Base-by-base conservation (phyloP, 2,888 invertebrate species). In the Brachyopa scutellaris region DNA sequence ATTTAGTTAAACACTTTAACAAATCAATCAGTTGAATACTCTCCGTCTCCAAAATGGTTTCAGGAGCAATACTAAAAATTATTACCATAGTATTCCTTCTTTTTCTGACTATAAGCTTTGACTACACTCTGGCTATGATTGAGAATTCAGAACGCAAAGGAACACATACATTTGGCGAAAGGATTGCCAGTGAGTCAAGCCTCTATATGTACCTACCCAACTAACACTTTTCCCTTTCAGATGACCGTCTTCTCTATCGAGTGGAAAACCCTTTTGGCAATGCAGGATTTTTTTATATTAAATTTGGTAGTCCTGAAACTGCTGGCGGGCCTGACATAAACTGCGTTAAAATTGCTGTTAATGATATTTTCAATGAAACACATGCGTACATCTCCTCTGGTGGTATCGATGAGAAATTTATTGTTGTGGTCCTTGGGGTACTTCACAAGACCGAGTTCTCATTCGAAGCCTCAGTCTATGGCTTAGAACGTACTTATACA, bases 331-430 rank as follows among this genome's bases (percentile, higher is more conserved):
- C 74, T 19, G 15, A 23, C 21, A 51, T 74, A n/a, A 74, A 29
- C 5, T 57, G 8, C 29, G 66, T 49, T 4, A 45, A 66, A 33
- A 36, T 74, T 6, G n/a, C n/a, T 11, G 74, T 74, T 17, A 40
- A 3, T 2, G 59, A 40, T 23, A 59, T 66, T 9, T 74, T 31
- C 23, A 74, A 74, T 40, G 21, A 74, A 26, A 74, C 74, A 4
- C 7, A 3, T 2, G 57, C 74, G 7, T 74, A 66, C 26, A 57
- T 74, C 3, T 55, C 74, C 0, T 74, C 74, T 1, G 74, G 74
- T 11, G 66, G 57, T 0, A 74, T 74, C 40, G 74, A 57, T 7
- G 15, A 57, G 5, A 64, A 42, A 8, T 66, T 66, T 1, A 66
- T 74, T 51, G 66, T 74, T 9, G 26, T 66, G 3, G 66, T 66